Evolutionary conservation across 2,888 invertebrate genomes (phyloP), one percentile per base, ranked within the genome.

Genomic region (Platycnemis pennipes): DNA sequence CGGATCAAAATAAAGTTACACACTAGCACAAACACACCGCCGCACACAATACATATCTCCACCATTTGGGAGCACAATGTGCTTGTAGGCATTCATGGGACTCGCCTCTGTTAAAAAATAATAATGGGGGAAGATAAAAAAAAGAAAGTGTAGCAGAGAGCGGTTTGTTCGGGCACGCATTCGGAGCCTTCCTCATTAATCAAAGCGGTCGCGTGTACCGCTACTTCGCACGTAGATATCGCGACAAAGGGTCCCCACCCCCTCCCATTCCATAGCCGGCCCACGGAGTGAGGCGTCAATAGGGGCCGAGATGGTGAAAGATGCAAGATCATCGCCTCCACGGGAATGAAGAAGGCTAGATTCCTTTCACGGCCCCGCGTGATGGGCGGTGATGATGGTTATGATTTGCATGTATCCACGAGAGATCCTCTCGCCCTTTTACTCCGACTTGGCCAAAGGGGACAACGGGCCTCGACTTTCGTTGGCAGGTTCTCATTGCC

Each of bases 1-100:
- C 37, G 37, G 37, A 77, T 77, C 77, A 77, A 77, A 77, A 77
- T 77, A 77, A 77, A 77, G 77, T 37, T 77, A 77, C 8, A 77
- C 77, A 26, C 26, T 22, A 63, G 37, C 37, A 77, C 77, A 77
- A 37, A 31, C 77, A 11, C 31, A 2, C n/a, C 63, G 63, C 22
- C 37, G 37, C 8, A 31, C 77, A 77, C 77, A 77, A 77, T 77
- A 77, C 77, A 77, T 77, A 77, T 77, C 77, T 31, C 77, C n/a
- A 16, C 77, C 77, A 77, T 26, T 77, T 22, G 37, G 3, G 31
- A 8, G 7, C 31, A 77, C 77, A 77, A 77, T 37, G n/a, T 13
- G 37, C 37, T 77, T 11, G 77, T 37, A 77, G 31, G 77, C 63
- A 63, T n/a, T 3, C 77, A 77, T 37, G 77, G 37, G 77, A 77